Percentiles rank a stretch among this genome's conserved stretches.
These are phyloP conservation scores for Trinectes maculatus DNA, from an alignment of 2,113 vertebrate species.

Conservation along the genomic window DNA sequence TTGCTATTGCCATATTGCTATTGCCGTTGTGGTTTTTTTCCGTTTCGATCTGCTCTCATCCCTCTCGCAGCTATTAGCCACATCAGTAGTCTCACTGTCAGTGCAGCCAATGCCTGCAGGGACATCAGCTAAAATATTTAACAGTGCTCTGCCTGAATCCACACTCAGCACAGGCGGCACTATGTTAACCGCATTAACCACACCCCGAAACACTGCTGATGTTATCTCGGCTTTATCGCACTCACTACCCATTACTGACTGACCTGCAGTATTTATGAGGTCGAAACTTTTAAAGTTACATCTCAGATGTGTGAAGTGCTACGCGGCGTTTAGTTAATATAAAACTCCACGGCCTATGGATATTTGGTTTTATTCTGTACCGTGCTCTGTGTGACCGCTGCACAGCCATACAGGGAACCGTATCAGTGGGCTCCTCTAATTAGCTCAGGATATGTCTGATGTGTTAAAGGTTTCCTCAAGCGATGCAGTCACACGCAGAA, in stretches of 20 bases:
- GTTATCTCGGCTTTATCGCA: background rate
- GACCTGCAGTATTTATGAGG: conserved; percentile 34
- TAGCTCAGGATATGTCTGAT: conserved; percentile 32
- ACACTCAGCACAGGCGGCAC: conserved; percentile 29
- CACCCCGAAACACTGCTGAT: conserved; percentile 28
- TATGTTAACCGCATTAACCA: conserved; percentile 8
- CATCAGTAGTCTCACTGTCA: conserved; percentile 39
- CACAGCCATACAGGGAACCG: conserved; percentile 8
- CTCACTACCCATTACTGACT: conserved; percentile 32
- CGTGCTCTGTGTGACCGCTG: conserved; percentile 7
- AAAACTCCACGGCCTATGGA: conserved; percentile 52
- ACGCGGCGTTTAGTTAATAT: too few relatives aligned
- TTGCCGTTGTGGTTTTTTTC: conserved; percentile 40
- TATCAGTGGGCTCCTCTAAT: conserved; percentile 34
- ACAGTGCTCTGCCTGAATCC: conserved; percentile 35
- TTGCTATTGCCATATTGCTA: conserved; percentile 39
- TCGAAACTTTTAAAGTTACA: too few relatives aligned
- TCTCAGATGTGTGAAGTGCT: conserved; percentile 29
- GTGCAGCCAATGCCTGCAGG: conserved; percentile 40
- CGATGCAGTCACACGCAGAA: conserved; percentile 15
- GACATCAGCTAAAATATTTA: conserved; percentile 66
- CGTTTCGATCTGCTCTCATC: conserved; percentile 50
- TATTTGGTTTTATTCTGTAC: conserved; percentile 48
- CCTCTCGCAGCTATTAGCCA: conserved; percentile 45
- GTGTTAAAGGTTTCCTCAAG: conserved; percentile 45